phyloP scores from a whole-genome alignment of 2,113 vertebrate species.

The Motacilla alba region DNA sequence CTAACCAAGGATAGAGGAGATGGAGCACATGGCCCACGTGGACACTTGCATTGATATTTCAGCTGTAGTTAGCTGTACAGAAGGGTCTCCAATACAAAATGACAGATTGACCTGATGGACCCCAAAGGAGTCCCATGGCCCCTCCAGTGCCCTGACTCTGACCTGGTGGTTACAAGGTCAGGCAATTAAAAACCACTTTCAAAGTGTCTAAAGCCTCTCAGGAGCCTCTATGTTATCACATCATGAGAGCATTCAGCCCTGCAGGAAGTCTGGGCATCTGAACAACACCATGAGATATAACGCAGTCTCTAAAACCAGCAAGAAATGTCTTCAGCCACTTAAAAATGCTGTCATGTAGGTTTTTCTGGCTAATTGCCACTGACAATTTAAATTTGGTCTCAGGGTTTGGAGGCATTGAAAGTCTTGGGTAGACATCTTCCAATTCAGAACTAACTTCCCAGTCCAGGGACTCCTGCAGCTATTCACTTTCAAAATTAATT shows the following conservation, averaged over 20 bases:
- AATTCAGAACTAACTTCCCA: neutral
- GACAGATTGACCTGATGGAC: neutral
- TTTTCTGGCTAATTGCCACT: neutral
- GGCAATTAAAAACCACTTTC: neutral
- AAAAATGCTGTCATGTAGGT: neutral
- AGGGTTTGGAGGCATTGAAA: neutral
- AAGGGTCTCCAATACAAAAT: neutral
- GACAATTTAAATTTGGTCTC: neutral
- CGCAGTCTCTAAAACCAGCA: neutral
- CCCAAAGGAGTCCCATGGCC: neutral
- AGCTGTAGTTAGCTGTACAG: neutral
- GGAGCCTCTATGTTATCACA: accelerated
- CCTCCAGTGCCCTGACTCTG: neutral
- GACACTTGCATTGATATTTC: neutral
- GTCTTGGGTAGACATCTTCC: neutral
- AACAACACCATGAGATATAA: neutral
- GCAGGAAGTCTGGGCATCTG: neutral
- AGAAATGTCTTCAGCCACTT: neutral
- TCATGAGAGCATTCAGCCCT: neutral
- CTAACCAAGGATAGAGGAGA: neutral
- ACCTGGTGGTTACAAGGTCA: neutral
- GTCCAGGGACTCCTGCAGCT: neutral
- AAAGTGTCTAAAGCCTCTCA: neutral
- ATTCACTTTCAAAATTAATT: neutral
- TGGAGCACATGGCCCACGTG: accelerated